Percentiles rank a stretch among this genome's conserved stretches.
Evolutionary conservation across 1,140 invertebrate species (phyloP).

Genomic region (Maconellicoccus hirsutus): DNA sequence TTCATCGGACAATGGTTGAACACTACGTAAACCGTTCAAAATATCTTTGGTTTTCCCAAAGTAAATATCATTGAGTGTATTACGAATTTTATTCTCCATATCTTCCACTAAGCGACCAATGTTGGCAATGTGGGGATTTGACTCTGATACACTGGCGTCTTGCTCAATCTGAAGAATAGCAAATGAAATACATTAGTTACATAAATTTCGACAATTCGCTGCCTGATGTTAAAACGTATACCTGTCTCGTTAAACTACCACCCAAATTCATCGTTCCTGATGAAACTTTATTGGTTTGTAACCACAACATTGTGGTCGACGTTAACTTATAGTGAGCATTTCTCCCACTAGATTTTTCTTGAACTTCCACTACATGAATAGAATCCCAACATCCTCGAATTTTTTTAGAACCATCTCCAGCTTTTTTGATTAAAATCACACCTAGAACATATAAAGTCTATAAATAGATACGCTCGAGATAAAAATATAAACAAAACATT

Average conservation of each 20-base stretch:
- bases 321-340: slow-evolving; percentile 98
- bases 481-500: neutral
- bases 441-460: slow-evolving; percentile 43
- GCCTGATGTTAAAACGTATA: slow-evolving; percentile 34
- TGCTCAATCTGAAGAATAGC: slow-evolving; percentile 60
- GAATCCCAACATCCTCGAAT: slow-evolving; percentile 99
- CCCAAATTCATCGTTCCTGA: slow-evolving; percentile 98
- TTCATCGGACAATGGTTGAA: slow-evolving; percentile 71
- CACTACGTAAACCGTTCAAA: slow-evolving; percentile 88
- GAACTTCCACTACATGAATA: slow-evolving; percentile 97
- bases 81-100: slow-evolving; percentile 99
- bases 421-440: slow-evolving; percentile 98
- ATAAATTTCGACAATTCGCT: too few relatives aligned
- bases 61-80: slow-evolving; percentile 97
- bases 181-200: slow-evolving; percentile 16
- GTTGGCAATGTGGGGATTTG: slow-evolving; percentile 93
- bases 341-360: slow-evolving; percentile 85
- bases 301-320: slow-evolving; percentile 97
- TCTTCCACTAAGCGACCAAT: slow-evolving; percentile 95
- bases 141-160: slow-evolving; percentile 78
- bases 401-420: slow-evolving; percentile 91
- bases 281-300: slow-evolving; percentile 91
- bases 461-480: neutral
- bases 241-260: slow-evolving; percentile 93
- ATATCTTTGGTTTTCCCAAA: slow-evolving; percentile 99